Base-by-base conservation (phyloP, 2,888 invertebrate genomes). In the Habrosyne pyritoides region DNA sequence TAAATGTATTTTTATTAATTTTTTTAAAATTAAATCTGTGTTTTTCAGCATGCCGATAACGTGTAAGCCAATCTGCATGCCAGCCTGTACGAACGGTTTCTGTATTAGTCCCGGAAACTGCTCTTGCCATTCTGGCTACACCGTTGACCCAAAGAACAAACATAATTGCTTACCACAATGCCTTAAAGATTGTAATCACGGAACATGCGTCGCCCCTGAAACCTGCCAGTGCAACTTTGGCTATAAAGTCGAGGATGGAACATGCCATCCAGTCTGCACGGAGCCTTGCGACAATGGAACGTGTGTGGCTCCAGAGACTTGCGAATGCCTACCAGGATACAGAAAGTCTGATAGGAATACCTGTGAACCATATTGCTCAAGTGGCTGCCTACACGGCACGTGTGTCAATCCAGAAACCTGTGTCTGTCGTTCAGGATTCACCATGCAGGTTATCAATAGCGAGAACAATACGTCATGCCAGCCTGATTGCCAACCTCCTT, bases 271-370 rank as follows among this genome's bases (percentile, higher is more conserved):
- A 4, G 50, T 55, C 6, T 94, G 94, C 59, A 57, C 61, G 0
- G 82, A 87, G 10, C 83, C 84, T 8, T 94, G 93, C 52, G 63
- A 73, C 1, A 92, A 94, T 67, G 93, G 93, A 2, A 67, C 63
- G 0, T 94, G 94, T 63, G 71, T 86, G 0, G 87, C 86, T 0
- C 93, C 94, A 0, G 85, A 93, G 49, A 81, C 76, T 0, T 93
- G 93, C 59, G 64, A 84, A 57, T 94, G 94, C 61, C 71, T 84
- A 10, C 66, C 76, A 0, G 93, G 91, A 2, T 93, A 87, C 63
- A 73, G 71, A 52, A 69, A 66, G 59, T 65, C 68, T 10, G 70
- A 66, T 5, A 52, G 54, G 3, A 69, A 75, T 42, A 56, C 53
- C 1, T 83, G 82, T 46, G 54, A 67, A 4, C 79, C 79, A 0